A percentile compares a stretch with the other conserved stretches of the same genome.
phyloP scores from a whole-genome alignment of 2,797 vertebrate species.

The Tachyglossus aculeatus region DNA sequence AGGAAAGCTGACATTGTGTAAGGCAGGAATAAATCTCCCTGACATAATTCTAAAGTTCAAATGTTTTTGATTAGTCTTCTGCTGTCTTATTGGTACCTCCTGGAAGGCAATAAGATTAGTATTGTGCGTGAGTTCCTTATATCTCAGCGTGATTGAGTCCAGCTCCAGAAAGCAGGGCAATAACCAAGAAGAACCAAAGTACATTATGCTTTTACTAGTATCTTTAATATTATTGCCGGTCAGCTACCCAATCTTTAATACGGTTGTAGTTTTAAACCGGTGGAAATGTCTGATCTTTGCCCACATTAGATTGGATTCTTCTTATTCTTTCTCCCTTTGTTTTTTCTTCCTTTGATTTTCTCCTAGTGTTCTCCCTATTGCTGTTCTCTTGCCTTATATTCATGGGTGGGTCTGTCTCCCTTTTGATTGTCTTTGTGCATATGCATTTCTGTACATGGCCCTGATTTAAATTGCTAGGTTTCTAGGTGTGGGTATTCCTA shows the following conservation, averaged over 20 bases:
- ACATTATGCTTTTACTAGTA: background rate
- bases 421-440: no score
- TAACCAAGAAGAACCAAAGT: background rate
- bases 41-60: constrained; percentile 26
- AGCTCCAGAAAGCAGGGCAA: constrained; percentile 1
- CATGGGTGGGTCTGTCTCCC: no score
- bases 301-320: no score
- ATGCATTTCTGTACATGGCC: no score
- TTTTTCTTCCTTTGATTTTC: no score
- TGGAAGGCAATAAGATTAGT: constrained; percentile 32
- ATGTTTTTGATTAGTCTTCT: constrained; percentile 52
- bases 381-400: no score
- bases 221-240: background rate
- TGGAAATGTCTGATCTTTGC: no score
- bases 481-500: no score
- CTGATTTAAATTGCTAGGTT: no score
- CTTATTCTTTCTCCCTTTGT: no score
- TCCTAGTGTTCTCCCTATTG: no score
- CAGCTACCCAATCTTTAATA: background rate
- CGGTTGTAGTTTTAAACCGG: constrained; percentile 5
- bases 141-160: constrained; percentile 30
- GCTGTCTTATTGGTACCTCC: constrained; percentile 32
- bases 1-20: constrained; percentile 16
- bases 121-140: constrained; percentile 19
- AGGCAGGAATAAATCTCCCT: constrained; percentile 30